phyloP scores from a whole-genome alignment of 2,113 vertebrate species.

The Micromys minutus region DNA sequence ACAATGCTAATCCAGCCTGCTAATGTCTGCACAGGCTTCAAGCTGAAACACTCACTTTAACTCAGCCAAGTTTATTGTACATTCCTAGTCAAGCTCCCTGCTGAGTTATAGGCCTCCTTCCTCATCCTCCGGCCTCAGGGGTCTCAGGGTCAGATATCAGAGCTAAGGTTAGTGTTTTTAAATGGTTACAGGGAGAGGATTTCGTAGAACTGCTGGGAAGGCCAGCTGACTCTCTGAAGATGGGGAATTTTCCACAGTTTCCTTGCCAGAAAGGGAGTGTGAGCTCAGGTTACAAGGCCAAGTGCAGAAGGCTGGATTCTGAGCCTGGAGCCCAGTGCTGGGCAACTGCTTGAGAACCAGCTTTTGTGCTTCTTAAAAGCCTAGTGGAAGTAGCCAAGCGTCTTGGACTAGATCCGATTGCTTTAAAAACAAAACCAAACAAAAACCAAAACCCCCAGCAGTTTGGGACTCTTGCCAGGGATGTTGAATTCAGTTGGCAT shows the following conservation, averaged over 20 bases:
- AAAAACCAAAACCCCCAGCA: not conserved
- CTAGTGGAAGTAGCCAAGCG: slow-evolving; percentile 19
- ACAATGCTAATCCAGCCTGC: not conserved
- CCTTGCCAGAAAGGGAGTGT: slow-evolving; percentile 56
- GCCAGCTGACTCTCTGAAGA: slow-evolving; percentile 34
- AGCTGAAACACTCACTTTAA: not conserved
- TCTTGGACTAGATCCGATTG: slow-evolving; percentile 24
- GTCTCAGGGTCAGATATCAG: not conserved
- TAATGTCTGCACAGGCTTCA: not conserved
- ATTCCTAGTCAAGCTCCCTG: not conserved
- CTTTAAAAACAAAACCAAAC: not conserved
- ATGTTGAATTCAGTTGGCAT: not conserved
- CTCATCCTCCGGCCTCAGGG: not conserved
- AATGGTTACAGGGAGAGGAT: not conserved
- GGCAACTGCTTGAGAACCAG: slow-evolving; percentile 45
- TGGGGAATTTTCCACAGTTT: slow-evolving; percentile 65
- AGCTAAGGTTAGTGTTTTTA: not conserved
- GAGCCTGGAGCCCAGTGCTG: not conserved
- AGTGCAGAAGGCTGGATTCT: slow-evolving; percentile 38
- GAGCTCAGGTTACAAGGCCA: slow-evolving; percentile 43
- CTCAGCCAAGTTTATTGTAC: not conserved
- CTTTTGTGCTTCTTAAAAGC: slow-evolving; percentile 40
- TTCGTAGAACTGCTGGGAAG: slow-evolving; percentile 64
- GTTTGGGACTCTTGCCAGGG: not conserved
- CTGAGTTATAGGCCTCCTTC: not conserved